Evolutionary conservation across 2,888 invertebrate species (phyloP).

Genomic region (Epinotia nisella): DNA sequence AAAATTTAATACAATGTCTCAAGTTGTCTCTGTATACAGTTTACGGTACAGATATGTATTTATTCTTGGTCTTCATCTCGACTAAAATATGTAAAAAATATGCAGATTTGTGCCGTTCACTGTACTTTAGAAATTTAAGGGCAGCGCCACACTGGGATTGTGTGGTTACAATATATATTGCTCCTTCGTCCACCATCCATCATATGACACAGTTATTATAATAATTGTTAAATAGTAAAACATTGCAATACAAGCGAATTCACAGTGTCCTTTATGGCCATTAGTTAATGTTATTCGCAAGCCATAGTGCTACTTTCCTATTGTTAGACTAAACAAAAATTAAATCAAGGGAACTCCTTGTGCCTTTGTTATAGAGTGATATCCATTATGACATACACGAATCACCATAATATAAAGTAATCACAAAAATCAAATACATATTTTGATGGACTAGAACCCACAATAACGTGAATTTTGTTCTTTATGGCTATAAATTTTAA

Average conservation of each 20-base stretch:
- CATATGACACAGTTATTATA: constrained; percentile 44
- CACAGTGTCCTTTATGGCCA: constrained; percentile 79
- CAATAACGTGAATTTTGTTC: constrained; percentile 68
- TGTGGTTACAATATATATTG: constrained; percentile 14
- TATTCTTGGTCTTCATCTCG: neutral
- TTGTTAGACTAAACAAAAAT: constrained; percentile 80
- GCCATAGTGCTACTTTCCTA: constrained; percentile 79
- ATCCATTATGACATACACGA: constrained; percentile 61
- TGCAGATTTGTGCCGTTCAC: neutral
- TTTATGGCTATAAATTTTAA: constrained; percentile 42
- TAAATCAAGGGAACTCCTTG: constrained; percentile 74
- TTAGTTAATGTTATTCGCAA: constrained; percentile 83
- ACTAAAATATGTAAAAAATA: neutral
- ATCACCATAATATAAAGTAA: constrained; percentile 55
- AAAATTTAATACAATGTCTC: constrained; percentile 38
- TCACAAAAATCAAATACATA: constrained; percentile 69
- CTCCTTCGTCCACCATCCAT: constrained; percentile 1
- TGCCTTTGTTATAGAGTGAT: constrained; percentile 59
- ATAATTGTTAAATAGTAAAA: constrained; percentile 71
- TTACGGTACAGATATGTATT: constrained; percentile 2
- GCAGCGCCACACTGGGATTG: constrained; percentile 14
- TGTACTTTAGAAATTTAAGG: constrained; percentile 11
- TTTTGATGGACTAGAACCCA: constrained; percentile 82
- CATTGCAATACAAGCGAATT: constrained; percentile 81
- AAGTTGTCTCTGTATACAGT: constrained; percentile 4